These are phyloP conservation scores for Bambusicola thoracicus DNA, from an alignment of 2,113 vertebrate species.

Conservation along the genomic window DNA sequence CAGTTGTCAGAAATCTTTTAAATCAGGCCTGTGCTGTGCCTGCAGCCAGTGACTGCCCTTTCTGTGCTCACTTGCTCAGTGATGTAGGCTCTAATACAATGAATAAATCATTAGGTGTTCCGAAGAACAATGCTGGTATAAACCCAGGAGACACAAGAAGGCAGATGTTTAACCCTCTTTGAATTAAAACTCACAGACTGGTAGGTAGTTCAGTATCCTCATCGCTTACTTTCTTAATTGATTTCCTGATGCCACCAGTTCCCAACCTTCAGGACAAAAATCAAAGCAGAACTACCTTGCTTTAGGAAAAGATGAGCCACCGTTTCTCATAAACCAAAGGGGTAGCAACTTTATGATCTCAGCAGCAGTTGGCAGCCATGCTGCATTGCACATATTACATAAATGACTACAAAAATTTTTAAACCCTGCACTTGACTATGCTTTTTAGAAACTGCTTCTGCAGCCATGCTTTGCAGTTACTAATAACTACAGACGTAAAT, in stretches of 20 bases:
- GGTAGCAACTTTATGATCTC: neutral
- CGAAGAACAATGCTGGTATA: neutral
- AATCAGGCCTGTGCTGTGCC: neutral
- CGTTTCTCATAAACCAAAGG: neutral
- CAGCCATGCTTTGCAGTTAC: neutral
- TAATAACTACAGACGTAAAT: neutral
- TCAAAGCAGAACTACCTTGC: neutral
- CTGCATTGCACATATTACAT: neutral
- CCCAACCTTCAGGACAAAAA: neutral
- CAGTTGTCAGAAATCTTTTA: neutral
- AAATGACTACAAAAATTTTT: neutral
- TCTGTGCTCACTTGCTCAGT: neutral
- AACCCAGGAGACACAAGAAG: constrained; percentile 36
- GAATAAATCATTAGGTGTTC: constrained; percentile 59
- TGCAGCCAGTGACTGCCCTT: neutral
- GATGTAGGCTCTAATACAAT: constrained; percentile 31
- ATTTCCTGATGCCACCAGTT: neutral
- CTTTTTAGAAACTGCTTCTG: neutral
- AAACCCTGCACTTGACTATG: neutral
- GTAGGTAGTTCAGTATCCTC: neutral
- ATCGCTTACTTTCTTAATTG: constrained; percentile 1
- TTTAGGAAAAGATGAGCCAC: neutral
- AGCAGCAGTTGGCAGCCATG: neutral
- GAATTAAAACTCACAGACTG: neutral
- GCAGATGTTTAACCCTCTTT: constrained; percentile 22